Percentiles rank a stretch among this genome's conserved stretches.
These are phyloP conservation scores for Catostylus mosaicus DNA, from an alignment of 30 jellyfish, hydroid and myxozoan genomes.

Conservation along the genomic window DNA sequence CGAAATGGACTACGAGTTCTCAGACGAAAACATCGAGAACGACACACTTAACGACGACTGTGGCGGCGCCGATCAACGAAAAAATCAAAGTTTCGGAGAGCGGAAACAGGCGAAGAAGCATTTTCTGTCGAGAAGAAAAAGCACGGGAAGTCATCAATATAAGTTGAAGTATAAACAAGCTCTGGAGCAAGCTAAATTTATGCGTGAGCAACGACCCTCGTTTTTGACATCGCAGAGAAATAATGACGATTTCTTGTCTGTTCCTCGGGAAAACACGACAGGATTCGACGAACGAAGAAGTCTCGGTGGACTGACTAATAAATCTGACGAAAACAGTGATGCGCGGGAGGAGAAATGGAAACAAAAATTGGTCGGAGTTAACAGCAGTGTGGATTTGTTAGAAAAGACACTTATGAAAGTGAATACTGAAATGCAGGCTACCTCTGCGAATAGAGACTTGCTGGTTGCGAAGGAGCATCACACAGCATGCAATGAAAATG, in stretches of 20 bases:
- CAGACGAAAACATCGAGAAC: conserved; percentile 53
- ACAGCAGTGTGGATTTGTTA: neutral
- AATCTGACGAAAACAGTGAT: neutral
- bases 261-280: conserved; percentile 17
- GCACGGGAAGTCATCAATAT: conserved; percentile 34
- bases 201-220: conserved; percentile 57
- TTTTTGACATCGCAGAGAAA: conserved; percentile 10
- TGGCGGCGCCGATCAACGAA: conserved; percentile 15
- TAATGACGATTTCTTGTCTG: neutral
- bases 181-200: conserved; percentile 54
- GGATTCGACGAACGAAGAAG: neutral
- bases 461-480: neutral
- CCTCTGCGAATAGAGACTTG: neutral
- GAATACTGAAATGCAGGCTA: neutral
- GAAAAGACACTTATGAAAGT: neutral
- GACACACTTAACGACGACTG: conserved; percentile 32
- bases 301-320: conserved; percentile 1
- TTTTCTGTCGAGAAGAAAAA: conserved; percentile 20
- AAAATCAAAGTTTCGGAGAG: conserved; percentile 13
- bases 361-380: neutral
- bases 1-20: conserved; percentile 43
- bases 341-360: neutral
- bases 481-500: neutral
- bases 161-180: conserved; percentile 56
- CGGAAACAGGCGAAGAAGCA: conserved; percentile 13